phyloP scores from a whole-genome alignment of 2,797 vertebrate genomes.

The Saxicola maurus region DNA sequence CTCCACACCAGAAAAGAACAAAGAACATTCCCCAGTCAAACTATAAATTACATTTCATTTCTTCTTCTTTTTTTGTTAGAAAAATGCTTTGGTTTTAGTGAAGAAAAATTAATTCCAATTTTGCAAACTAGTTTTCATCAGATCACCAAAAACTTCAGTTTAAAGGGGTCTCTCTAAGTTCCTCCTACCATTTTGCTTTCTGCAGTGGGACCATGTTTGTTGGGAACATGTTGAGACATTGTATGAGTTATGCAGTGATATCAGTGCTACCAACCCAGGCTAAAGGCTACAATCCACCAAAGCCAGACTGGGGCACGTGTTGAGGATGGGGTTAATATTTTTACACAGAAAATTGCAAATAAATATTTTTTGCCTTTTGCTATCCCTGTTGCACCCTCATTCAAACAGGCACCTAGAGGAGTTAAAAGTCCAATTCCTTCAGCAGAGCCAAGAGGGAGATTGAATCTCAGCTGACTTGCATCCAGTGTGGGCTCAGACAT shows the following conservation, averaged over 20 bases:
- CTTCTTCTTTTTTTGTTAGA: background rate
- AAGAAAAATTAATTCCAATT: background rate
- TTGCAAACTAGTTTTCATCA: background rate
- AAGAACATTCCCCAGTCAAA: background rate
- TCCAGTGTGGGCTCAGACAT: background rate
- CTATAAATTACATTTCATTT: background rate
- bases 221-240: background rate
- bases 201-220: background rate
- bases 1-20: background rate
- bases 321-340: background rate
- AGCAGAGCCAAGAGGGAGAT: background rate
- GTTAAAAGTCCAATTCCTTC: background rate
- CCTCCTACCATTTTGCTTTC: background rate
- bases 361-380: background rate
- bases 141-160: background rate
- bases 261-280: background rate
- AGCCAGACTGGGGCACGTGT: fast-evolving
- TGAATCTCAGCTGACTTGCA: background rate
- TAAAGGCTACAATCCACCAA: background rate
- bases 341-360: background rate
- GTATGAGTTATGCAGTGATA: fast-evolving
- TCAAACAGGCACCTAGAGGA: background rate
- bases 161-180: background rate
- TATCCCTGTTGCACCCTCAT: background rate
- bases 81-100: background rate